Conservation (phyloP, 2,888 invertebrate genomes). For the Eurytoma adleriae region DNA sequence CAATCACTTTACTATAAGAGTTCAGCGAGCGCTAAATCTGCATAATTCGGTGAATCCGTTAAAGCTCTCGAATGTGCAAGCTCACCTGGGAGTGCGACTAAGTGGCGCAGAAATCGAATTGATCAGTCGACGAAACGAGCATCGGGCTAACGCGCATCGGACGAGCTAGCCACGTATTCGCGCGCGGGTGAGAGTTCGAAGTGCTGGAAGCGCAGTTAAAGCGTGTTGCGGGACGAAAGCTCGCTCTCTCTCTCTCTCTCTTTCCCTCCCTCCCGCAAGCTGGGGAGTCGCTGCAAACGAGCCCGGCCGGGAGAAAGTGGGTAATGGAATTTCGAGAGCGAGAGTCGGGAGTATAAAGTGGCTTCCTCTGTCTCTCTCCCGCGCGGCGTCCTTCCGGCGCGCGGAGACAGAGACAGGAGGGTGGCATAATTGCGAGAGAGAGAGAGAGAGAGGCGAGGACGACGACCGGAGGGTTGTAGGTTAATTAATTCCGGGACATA, state of each 20-base stretch:
- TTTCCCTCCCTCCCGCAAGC: conserved; percentile 43
- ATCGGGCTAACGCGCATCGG: neutral
- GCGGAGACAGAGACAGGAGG: neutral
- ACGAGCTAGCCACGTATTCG: neutral
- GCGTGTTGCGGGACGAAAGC: conserved; percentile 57
- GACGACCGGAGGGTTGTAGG: conserved; percentile 67
- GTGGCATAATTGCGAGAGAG: neutral
- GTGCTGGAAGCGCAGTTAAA: conserved; percentile 35
- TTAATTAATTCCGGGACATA: conserved; percentile 74
- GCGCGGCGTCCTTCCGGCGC: neutral
- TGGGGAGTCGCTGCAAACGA: conserved; percentile 56
- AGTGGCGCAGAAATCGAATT: neutral
- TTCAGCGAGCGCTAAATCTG: no score
- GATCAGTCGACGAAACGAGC: conserved; percentile 10
- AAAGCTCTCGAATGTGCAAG: neutral
- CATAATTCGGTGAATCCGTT: conserved; percentile 1
- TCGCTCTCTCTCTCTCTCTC: conserved; percentile 45
- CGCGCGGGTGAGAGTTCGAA: conserved; percentile 42
- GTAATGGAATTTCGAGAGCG: conserved; percentile 73
- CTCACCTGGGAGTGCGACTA: neutral
- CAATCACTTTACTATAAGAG: no score
- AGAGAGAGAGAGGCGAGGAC: conserved; percentile 52
- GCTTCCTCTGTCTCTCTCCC: conserved; percentile 57
- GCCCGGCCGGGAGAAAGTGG: conserved; percentile 56
- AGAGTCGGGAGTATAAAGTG: conserved; percentile 71